These are phyloP conservation scores for Condylura cristata DNA, from an alignment of 2,113 vertebrate species.

Conservation along the genomic window DNA sequence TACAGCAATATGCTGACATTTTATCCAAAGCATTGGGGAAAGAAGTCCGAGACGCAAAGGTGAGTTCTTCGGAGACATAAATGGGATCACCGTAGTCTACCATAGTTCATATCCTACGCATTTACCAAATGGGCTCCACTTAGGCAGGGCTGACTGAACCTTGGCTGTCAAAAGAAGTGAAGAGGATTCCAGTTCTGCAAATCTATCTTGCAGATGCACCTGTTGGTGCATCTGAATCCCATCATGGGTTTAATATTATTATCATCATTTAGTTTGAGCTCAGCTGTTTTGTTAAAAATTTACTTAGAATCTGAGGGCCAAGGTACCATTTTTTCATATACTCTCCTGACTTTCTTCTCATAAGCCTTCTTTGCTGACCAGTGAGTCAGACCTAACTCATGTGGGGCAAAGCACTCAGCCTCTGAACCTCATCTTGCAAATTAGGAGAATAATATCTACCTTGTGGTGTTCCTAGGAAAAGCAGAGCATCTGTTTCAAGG, in stretches of 20 bases:
- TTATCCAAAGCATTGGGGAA: constrained; percentile 69
- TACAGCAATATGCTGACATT: constrained; percentile 63
- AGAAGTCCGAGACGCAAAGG: constrained; percentile 67
- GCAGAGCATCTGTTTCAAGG: background rate
- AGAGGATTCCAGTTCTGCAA: background rate
- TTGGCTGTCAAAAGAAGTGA: background rate
- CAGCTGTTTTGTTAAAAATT: background rate
- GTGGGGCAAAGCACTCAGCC: background rate
- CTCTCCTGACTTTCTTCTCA: too few species aligned
- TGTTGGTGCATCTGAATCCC: background rate
- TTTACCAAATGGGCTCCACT: background rate
- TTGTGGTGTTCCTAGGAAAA: background rate
- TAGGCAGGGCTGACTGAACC: background rate
- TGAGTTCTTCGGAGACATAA: constrained; percentile 12
- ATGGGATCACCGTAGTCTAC: background rate
- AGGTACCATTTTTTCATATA: background rate
- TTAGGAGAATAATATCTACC: background rate
- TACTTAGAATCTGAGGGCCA: background rate
- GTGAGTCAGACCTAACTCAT: background rate
- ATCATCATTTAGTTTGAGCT: background rate
- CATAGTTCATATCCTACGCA: background rate
- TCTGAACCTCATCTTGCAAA: background rate
- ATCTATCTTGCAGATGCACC: background rate
- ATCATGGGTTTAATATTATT: background rate
- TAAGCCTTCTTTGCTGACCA: background rate